phyloP scores from a whole-genome alignment of 2,113 vertebrate species.

The Meriones unguiculatus region DNA sequence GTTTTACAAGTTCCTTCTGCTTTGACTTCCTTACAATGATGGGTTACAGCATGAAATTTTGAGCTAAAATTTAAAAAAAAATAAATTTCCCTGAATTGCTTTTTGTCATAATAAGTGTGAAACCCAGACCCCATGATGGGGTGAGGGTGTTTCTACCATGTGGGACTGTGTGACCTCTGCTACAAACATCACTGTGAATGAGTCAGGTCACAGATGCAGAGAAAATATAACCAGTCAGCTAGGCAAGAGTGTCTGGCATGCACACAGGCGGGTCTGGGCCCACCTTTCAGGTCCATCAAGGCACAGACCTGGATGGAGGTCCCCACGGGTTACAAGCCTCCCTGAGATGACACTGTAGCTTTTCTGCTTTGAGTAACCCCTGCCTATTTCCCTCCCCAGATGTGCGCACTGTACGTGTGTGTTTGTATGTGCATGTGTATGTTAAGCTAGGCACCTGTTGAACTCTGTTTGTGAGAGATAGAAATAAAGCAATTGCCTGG shows the following conservation, averaged over 20 bases:
- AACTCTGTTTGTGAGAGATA: not conserved
- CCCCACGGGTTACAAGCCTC: not conserved
- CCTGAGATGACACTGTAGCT: not conserved
- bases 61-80: not conserved
- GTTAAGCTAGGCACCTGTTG: not conserved
- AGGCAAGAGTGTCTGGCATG: not conserved
- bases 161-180: not conserved
- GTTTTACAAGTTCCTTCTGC: not conserved
- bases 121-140: fast-evolving
- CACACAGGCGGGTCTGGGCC: no score
- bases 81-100: no score
- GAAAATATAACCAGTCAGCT: no score
- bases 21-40: not conserved
- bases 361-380: no score
- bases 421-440: not conserved
- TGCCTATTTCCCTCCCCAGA: not conserved
- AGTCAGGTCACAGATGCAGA: not conserved
- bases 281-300: not conserved
- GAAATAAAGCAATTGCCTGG: not conserved
- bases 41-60: not conserved
- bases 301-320: not conserved
- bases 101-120: not conserved
- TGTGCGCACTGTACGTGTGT: not conserved
- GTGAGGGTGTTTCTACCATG: fast-evolving
- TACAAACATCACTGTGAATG: fast-evolving